These are phyloP conservation scores for Epinephelus cyanopodus DNA, from an alignment of 2,113 vertebrate species.

Conservation along the genomic window DNA sequence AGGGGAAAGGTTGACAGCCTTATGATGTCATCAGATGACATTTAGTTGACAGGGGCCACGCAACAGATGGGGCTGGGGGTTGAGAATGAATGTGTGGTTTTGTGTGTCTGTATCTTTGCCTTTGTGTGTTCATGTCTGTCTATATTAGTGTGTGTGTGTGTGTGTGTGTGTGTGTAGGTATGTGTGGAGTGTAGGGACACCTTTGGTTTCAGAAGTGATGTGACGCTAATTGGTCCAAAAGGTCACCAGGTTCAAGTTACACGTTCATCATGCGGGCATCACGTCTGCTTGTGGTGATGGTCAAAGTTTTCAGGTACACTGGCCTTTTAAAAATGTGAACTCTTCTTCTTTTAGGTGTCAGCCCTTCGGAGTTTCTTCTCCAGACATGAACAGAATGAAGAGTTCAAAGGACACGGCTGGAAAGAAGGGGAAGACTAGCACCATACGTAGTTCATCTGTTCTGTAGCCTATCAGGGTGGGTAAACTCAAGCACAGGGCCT, in stretches of 20 bases:
- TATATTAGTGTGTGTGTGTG: constrained; percentile 22
- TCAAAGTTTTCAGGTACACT: constrained; percentile 29
- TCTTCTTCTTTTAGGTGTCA: constrained; percentile 29
- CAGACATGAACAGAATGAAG: constrained; percentile 4
- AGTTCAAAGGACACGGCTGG: constrained; percentile 49
- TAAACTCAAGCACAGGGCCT: background rate
- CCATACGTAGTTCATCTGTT: background rate
- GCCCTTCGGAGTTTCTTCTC: constrained; percentile 26
- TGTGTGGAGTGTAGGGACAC: constrained; percentile 62
- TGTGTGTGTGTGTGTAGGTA: background rate
- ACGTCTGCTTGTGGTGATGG: background rate
- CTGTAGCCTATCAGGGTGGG: background rate
- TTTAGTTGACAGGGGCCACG: constrained; percentile 73
- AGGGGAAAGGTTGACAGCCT: constrained; percentile 77
- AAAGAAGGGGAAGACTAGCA: background rate
- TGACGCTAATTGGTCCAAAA: constrained; percentile 76
- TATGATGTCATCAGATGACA: constrained; percentile 77
- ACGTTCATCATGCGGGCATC: constrained; percentile 47
- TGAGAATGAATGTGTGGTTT: constrained; percentile 22
- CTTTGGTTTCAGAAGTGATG: constrained; percentile 76
- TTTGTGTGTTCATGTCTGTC: background rate
- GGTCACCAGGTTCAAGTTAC: constrained; percentile 61
- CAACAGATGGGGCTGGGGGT: constrained; percentile 73
- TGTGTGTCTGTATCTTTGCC: constrained; percentile 29
- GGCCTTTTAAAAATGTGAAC: constrained; percentile 19